Conservation (phyloP, 2,113 vertebrate genomes). For the Tylochromis polylepis region DNA sequence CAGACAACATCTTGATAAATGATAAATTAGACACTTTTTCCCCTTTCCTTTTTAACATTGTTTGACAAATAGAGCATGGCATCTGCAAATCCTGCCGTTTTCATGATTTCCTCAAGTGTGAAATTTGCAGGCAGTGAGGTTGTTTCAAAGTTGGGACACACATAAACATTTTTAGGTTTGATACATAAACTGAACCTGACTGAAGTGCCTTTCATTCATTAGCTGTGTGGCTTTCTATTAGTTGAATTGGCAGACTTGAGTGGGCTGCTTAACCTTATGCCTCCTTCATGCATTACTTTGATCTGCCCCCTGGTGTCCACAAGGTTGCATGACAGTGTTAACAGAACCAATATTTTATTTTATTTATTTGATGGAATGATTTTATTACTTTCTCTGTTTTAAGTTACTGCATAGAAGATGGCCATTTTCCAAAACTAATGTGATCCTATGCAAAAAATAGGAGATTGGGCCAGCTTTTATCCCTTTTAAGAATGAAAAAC, state of each 20-base stretch:
- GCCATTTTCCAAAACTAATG: neutral
- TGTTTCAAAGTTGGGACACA: neutral
- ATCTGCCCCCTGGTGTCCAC: slow-evolving; percentile 2
- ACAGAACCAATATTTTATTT: neutral
- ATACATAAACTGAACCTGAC: neutral
- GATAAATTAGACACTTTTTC: neutral
- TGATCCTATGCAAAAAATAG: neutral
- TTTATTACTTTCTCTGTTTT: neutral
- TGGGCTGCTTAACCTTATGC: neutral
- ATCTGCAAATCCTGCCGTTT: neutral
- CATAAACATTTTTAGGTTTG: neutral
- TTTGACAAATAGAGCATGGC: neutral
- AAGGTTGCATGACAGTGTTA: neutral
- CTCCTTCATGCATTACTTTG: neutral
- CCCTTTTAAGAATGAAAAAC: neutral
- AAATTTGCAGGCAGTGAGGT: neutral
- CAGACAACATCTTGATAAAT: neutral
- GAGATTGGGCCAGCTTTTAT: neutral
- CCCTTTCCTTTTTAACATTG: neutral
- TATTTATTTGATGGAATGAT: neutral
- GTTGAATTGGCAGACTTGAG: neutral
- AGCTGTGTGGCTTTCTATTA: neutral
- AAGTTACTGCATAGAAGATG: neutral
- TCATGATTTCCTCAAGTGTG: neutral
- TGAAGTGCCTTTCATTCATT: neutral